A percentile compares a stretch with the other conserved stretches of the same genome.
These are phyloP conservation scores for Caenorhabditis brenneri DNA, from an alignment of 1,140 invertebrate species.

Conservation along the genomic window DNA sequence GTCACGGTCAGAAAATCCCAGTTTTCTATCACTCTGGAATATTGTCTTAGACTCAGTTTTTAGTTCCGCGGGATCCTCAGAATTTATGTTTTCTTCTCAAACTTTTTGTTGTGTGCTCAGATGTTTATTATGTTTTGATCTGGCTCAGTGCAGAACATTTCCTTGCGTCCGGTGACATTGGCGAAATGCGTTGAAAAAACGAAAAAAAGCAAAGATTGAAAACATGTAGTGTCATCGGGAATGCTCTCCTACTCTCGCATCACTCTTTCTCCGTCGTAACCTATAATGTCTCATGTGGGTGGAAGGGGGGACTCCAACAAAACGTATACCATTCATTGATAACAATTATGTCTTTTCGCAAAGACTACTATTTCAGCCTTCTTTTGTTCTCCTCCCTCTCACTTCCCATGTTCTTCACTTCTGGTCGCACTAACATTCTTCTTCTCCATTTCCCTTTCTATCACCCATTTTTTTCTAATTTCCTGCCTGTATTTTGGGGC, in stretches of 20 bases:
- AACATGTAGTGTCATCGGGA: conserved; percentile 1
- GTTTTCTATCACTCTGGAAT: too few relatives aligned
- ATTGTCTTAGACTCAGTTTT: too few relatives aligned
- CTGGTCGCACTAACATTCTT: not conserved
- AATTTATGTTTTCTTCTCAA: not conserved
- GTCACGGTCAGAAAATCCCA: too few relatives aligned
- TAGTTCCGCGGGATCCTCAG: too few relatives aligned
- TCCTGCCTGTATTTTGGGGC: conserved; percentile 9
- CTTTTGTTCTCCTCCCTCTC: not conserved
- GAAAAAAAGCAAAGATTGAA: conserved; percentile 34
- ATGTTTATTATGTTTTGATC: not conserved
- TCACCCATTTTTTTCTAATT: not conserved
- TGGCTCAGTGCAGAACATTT: not conserved
- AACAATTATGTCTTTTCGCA: conserved; percentile 8
- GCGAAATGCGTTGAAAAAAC: not conserved
- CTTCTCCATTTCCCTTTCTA: not conserved
- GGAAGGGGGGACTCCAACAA: not conserved
- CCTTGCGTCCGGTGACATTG: not conserved
- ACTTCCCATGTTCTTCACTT: not conserved
- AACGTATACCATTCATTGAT: conserved; percentile 18
- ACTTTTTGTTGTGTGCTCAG: not conserved
- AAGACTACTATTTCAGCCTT: not conserved
- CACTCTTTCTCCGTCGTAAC: not conserved
- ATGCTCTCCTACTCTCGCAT: not conserved
- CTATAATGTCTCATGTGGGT: not conserved